Evolutionary conservation across 2,888 invertebrate species (phyloP).

Genomic region (Aphodius sticticus): DNA sequence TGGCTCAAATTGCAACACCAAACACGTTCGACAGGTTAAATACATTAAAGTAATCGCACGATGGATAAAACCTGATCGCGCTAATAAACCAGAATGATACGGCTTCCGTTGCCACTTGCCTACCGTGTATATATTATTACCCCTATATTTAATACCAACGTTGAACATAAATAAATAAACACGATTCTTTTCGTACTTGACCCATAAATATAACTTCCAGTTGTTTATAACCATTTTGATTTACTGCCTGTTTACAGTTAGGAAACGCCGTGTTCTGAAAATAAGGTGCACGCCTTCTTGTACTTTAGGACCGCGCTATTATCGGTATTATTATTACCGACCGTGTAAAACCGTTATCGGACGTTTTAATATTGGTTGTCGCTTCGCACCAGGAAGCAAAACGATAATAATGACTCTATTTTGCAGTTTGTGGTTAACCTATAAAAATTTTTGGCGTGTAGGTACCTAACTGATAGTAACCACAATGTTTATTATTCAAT

Average conservation of each 20-base stretch:
- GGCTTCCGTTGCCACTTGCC: background rate
- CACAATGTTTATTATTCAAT: too few species aligned
- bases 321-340: background rate
- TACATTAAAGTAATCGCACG: background rate
- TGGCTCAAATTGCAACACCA: background rate
- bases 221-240: background rate
- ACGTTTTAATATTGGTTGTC: background rate
- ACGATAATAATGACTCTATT: background rate
- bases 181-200: background rate
- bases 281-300: background rate
- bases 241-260: background rate
- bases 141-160: background rate
- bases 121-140: background rate
- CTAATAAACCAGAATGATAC: background rate
- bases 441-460: background rate
- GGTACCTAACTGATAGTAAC: too few species aligned
- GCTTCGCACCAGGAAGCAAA: background rate
- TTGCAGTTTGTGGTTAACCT: background rate
- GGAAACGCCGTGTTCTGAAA: background rate
- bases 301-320: background rate
- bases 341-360: background rate
- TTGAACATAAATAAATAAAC: background rate
- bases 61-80: background rate
- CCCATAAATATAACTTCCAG: background rate
- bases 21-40: background rate